Evolutionary conservation across 2,797 vertebrate genomes (phyloP), one percentile per base, ranked within the genome.

Genomic region (Cygnus olor): DNA sequence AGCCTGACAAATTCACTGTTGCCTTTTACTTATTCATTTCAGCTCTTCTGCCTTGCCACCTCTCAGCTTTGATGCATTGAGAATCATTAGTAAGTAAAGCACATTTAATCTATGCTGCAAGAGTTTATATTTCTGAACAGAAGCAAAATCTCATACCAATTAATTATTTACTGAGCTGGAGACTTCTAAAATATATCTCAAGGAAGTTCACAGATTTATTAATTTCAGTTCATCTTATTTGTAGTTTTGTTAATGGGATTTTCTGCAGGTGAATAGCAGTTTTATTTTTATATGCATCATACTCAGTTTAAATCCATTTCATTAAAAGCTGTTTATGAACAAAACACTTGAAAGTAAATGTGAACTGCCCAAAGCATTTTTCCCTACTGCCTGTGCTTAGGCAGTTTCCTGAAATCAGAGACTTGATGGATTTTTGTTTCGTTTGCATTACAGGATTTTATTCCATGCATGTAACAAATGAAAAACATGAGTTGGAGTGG

Each of bases 211-310:
- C 10, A n/a, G 51, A 44, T 88, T 91, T 89, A 93, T 97, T 97
- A 93, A 94, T 94, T 97, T 94, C 60, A 42, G 30, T 86, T 82
- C 42, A 71, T 81, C 78, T 85, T 92, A 80, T 89, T 93, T 96
- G 74, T 53, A 90, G 87, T 87, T 89, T 86, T 81, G 47, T 72
- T 97, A 97, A 96, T 94, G 88, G 79, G 85, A 90, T 94, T 96
- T 96, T 95, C 66, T 69, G 85, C 77, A 95, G 68, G 80, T 96
- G 80, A 95, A 93, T 71, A 89, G 74, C 63, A 90, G 63, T 42
- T 96, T 92, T 54, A 60, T 84, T 96, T 97, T 92, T 45, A 30
- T 81, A 64, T 81, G 84, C 57, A 42, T 83, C 85, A 27, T 72
- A 47, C 34, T 71, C 44, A 21, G 22, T 88, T 92, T 92, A 95